phyloP scores from a whole-genome alignment of 2,888 invertebrate species.

The Cheiracanthium punctorium region DNA sequence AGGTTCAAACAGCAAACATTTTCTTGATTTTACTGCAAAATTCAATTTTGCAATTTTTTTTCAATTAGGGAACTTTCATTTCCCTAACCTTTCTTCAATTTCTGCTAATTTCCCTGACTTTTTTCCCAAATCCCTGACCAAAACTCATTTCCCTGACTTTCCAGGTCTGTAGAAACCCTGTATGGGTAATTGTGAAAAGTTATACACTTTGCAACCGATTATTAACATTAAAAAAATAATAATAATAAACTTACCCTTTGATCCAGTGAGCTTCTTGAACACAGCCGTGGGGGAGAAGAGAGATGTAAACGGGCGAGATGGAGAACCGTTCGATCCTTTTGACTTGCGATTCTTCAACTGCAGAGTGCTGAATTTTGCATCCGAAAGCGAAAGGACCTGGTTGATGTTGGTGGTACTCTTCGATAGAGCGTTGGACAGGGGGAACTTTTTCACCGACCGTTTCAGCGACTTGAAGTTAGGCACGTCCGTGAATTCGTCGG shows the following conservation, averaged over 20 bases:
- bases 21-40: neutral
- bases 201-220: no score
- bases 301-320: slow-evolving; percentile 63
- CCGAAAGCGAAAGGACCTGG: slow-evolving; percentile 38
- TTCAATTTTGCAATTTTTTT: no score
- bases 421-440: slow-evolving; percentile 46
- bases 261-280: slow-evolving; percentile 69
- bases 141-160: no score
- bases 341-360: slow-evolving; percentile 37
- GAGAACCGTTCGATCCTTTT: slow-evolving; percentile 18
- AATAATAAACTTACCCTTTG: slow-evolving; percentile 68
- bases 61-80: no score
- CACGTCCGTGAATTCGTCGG: slow-evolving; percentile 42
- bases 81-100: no score
- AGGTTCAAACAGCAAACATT: no score
- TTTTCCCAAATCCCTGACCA: no score
- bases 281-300: slow-evolving; percentile 71
- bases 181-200: no score
- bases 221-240: no score
- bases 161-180: no score
- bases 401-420: slow-evolving; percentile 69
- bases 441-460: slow-evolving; percentile 48
- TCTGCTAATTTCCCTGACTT: no score
- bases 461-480: slow-evolving; percentile 61
- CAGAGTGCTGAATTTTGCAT: slow-evolving; percentile 60